Evolutionary conservation across 2,113 vertebrate species (phyloP).

Genomic region (Ophthalmolycus amberensis): DNA sequence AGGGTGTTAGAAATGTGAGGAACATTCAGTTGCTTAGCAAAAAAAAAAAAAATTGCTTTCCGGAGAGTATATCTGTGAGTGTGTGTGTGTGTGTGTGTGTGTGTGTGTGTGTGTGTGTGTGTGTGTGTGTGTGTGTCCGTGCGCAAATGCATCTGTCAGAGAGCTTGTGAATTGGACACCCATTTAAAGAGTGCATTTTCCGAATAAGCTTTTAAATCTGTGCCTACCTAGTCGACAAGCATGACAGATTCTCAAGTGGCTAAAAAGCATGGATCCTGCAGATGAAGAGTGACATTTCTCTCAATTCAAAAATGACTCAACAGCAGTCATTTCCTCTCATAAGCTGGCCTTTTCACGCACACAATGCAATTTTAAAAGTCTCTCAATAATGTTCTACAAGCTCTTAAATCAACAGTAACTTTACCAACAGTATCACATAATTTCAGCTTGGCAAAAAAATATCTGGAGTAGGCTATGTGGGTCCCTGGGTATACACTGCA

Average conservation of each 20-base stretch:
- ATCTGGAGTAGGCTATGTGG: neutral
- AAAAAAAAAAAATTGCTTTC: constrained; percentile 40
- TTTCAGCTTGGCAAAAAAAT: constrained; percentile 5
- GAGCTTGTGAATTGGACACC: constrained; percentile 50
- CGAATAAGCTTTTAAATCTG: constrained; percentile 70
- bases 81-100: constrained; percentile 8
- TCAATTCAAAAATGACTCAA: constrained; percentile 52
- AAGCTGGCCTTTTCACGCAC: constrained; percentile 8
- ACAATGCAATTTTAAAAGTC: constrained; percentile 28
- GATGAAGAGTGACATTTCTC: constrained; percentile 58
- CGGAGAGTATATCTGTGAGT: constrained; percentile 3
- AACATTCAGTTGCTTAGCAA: constrained; percentile 53
- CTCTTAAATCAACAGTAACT: constrained; percentile 39
- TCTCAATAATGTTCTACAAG: constrained; percentile 26
- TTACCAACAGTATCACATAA: neutral
- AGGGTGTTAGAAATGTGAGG: constrained; percentile 37
- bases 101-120: constrained; percentile 18
- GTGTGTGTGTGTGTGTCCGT: constrained; percentile 9
- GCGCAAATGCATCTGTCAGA: constrained; percentile 11
- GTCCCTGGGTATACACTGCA: neutral
- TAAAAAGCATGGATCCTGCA: constrained; percentile 55
- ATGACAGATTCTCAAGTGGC: constrained; percentile 64
- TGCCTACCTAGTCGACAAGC: constrained; percentile 42
- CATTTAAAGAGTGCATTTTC: constrained; percentile 57
- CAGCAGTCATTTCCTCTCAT: constrained; percentile 32